Percentiles rank a stretch among this genome's conserved stretches.
These are phyloP conservation scores for Cremastobaeus sp. DNA, from an alignment of 2,888 invertebrate species.

Conservation along the genomic window DNA sequence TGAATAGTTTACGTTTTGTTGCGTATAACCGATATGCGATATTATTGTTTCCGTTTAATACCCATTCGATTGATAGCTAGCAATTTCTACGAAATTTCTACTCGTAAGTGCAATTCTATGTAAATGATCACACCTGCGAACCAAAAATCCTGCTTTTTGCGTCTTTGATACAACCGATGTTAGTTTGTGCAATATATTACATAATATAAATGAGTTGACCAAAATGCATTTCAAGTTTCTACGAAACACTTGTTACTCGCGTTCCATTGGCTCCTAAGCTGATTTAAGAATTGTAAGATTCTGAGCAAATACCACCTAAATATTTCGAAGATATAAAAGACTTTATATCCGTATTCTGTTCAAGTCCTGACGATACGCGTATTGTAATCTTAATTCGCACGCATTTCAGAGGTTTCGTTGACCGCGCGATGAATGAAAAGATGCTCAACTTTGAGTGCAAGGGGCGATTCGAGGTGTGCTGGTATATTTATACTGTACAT, in stretches of 20 bases:
- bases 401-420: constrained; percentile 32
- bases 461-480: constrained; percentile 59
- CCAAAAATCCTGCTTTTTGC: too few relatives aligned
- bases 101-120: too few relatives aligned
- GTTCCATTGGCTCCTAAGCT: constrained; percentile 68
- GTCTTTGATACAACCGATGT: constrained; percentile 38
- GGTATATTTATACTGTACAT: constrained; percentile 64
- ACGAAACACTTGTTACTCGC: constrained; percentile 35
- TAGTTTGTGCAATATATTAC: constrained; percentile 52
- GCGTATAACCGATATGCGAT: too few relatives aligned
- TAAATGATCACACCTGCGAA: too few relatives aligned
- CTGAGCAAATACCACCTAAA: constrained; percentile 28
- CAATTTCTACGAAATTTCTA: too few relatives aligned
- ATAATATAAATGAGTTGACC: constrained; percentile 8
- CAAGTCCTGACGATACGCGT: constrained; percentile 33
- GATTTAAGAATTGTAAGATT: constrained; percentile 60
- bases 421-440: constrained; percentile 30
- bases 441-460: constrained; percentile 60
- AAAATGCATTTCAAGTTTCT: constrained; percentile 29
- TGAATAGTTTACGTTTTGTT: constrained; percentile 37
- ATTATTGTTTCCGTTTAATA: too few relatives aligned
- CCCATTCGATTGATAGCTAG: too few relatives aligned
- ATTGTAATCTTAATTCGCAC: constrained; percentile 32
- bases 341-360: constrained; percentile 37
- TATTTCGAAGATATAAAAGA: constrained; percentile 34